Evolutionary conservation across 2,797 vertebrate species (phyloP), one percentile per base, ranked within the genome.

Genomic region (Pipistrellus nathusii): DNA sequence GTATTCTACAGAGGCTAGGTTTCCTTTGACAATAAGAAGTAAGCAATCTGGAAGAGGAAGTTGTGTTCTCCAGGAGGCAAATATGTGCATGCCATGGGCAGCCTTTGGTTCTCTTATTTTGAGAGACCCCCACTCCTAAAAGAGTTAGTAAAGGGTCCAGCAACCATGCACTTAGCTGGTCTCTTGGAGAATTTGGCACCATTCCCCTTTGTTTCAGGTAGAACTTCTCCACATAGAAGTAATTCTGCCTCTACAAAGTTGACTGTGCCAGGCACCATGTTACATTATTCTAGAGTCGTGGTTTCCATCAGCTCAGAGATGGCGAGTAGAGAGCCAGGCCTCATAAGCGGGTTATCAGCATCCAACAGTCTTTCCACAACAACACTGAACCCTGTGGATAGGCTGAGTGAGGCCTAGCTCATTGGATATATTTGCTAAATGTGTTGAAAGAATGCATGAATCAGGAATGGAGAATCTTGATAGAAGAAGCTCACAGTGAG

Each of bases 11-110:
- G 30, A 78, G 17, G 12, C 25, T 88, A 59, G 53, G 18, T 35
- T n/a, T 96, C 55, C 32, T 96, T 94, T 44, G 27, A 57, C 32
- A 15, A 66, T 8, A 92, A 83, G 69, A 95, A 71, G 30, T 89
- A 91, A 87, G 41, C 21, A 7, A 89, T 69, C 35, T 80, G 32
- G 84, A 82, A 72, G n/a, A 76, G 14, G 20, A 78, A 64, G 25
- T 35, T 82, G 21, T 51, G 14, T 48, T 48, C 32, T 94, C n/a
- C 30, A 91, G 66, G n/a, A 69, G 20, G 13, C 25, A 82, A 93
- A 35, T 71, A 30, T 25, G 14, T 18, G 57, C 27, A 84, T 59
- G 41, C 4, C 13, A 2, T 88, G 30, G 68, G 38, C 38, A 90
- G 13, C 18, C 32, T 86, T 69, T 41, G 7, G 17, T 32, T 53